Evolutionary conservation across 2,888 invertebrate genomes (phyloP), one percentile per base, ranked within the genome.

Genomic region (Thecophora atra): DNA sequence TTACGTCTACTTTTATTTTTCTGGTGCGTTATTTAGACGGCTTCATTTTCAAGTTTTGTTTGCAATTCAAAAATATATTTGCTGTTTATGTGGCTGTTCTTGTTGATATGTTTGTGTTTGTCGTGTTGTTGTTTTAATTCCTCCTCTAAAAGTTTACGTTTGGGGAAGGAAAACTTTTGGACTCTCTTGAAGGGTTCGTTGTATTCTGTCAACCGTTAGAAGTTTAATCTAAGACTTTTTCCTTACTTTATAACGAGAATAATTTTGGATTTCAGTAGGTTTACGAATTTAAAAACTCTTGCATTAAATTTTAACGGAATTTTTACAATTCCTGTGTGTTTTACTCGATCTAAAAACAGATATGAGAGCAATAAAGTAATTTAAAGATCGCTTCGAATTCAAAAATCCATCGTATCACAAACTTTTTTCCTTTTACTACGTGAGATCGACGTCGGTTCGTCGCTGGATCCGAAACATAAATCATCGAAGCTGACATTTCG

Each of bases 401-500:
- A 58, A 24, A 58, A 24, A 58, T 6, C 15, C 58, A 24, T 3
- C 6, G 17, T 5, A 11, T 47, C 47, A 37, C 63, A 63, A 19
- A 13, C n/a, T 51, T 26, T 19, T 37, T 17, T 1, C 19, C 28
- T 58, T 15, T 58, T 28, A 15, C 15, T 24, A 26, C 26, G 15
- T 13, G 26, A 28, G 56, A 24, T 56, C 56, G 19, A 1, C 24
- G 54, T 47, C 67, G 62, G 70, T 30, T n/a, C 52, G 24, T 21
- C 47, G 56, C 62, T 70, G 62, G n/a, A 62, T 70, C 30, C 79
- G 76, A 80, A 80, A 78, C 83, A 83, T 83, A 82, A 83, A 83
- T 83, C 83, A 83, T 83, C 81, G 82, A 76, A 82, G 77, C 83
- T 82, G 83, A 83, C 83, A 81, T 82, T 79, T 81, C 78, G 79